Base-by-base conservation (phyloP, 2,113 vertebrate species). In the Trichechus manatus region DNA sequence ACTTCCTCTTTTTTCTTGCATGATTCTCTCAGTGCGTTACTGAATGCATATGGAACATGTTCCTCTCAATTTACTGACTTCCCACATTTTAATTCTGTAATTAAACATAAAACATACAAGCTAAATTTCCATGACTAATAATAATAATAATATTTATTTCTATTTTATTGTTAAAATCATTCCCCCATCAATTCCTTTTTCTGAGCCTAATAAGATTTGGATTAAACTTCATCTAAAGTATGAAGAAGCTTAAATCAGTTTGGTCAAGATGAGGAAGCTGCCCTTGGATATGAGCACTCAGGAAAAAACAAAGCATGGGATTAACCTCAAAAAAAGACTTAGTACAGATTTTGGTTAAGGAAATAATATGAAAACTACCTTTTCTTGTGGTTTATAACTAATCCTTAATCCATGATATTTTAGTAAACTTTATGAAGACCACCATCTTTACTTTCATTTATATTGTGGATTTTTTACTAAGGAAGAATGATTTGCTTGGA, bases 1-100 rank as follows among this genome's bases (percentile, higher is more conserved):
- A 68, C 39, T 92, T 92, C 31, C 44, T 31, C 14, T 75, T 79
- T 77, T 25, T 33, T 31, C 22, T 44, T 90, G 5, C 29, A 17
- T 83, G 0, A 63, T 85, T 95, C 33, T 64, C 79, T 88, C 75
- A 61, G 1, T 83, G 20, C 72, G 33, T 83, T 10, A 47, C 36
- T 61, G 8, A 86, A 82, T 56, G 25, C 39, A 68, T 36, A 42
- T 81, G 47, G n/a, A 53, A 56, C 13, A 19, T 39, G 3, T 68
- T 64, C 17, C 7, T 93, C 23, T 90, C 50, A 90, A 87, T 56
- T 87, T 42, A 66, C 11, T 82, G 31, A 92, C 59, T 92, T 92
- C 31, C 36, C 29, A 36, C 9, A 56, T 82, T 1, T 77, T 86
- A 61, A 81, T 53, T 39, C 14, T 89, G 29, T 86, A 14, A 29